Evolutionary conservation across 2,888 invertebrate species (phyloP).

Genomic region (Ligdia adustata): DNA sequence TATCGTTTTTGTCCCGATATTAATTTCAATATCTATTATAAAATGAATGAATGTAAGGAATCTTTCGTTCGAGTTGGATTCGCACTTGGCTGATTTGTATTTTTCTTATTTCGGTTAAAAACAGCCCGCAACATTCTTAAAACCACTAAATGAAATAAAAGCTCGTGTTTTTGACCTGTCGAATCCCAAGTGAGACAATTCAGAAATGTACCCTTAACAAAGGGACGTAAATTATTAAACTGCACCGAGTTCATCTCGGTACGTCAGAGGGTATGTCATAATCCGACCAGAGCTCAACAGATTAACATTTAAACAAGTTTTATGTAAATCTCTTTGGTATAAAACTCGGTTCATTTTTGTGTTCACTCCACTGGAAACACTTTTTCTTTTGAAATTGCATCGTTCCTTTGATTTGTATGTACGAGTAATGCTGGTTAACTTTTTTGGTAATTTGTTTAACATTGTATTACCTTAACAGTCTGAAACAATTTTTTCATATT

Average conservation of each 20-base stretch:
- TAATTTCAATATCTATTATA: too few species aligned
- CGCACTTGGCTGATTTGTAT: too few species aligned
- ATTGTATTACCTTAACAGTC: too few species aligned
- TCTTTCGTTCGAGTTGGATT: too few species aligned
- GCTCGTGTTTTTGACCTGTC: background rate
- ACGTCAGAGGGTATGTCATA: constrained; percentile 70
- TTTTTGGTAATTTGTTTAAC: too few species aligned
- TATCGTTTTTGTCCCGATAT: too few species aligned
- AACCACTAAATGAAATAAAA: too few species aligned
- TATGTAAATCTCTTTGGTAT: constrained; percentile 73
- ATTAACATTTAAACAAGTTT: constrained; percentile 83
- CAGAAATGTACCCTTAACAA: constrained; percentile 31
- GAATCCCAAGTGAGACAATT: constrained; percentile 17
- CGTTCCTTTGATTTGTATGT: constrained; percentile 44
- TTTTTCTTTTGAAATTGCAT: constrained; percentile 50
- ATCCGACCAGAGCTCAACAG: constrained; percentile 62
- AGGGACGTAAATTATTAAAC: constrained; percentile 40
- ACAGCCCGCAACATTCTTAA: too few species aligned
- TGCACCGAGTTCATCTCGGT: constrained; percentile 47
- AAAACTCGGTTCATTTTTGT: constrained; percentile 64
- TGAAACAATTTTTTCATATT: too few species aligned
- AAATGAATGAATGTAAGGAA: too few species aligned
- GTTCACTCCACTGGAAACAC: constrained; percentile 52
- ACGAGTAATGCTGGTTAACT: too few species aligned
- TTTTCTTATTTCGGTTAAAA: too few species aligned